Percentiles rank a stretch among this genome's conserved stretches.
Evolutionary conservation across 30 jellyfish, hydroid and myxozoan species (phyloP).

Genomic region (Hydractinia symbiolongicarpus): DNA sequence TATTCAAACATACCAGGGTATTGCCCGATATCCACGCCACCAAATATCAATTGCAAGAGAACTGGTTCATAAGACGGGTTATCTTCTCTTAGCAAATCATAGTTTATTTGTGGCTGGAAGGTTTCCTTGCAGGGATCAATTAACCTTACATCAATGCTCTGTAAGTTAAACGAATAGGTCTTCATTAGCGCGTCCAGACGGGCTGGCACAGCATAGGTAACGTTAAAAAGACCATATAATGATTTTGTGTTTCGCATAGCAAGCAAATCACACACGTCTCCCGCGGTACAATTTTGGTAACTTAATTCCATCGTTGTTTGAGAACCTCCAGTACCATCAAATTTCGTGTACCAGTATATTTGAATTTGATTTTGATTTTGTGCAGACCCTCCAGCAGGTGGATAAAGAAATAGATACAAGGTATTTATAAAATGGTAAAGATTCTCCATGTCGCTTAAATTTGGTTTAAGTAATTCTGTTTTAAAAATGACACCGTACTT

Average conservation of each 20-base stretch:
- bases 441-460: slow-evolving; percentile 27
- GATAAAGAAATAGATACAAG: background rate
- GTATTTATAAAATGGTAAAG: slow-evolving; percentile 1
- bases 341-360: background rate
- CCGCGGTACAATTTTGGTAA: slow-evolving; percentile 2
- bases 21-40: background rate
- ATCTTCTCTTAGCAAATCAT: background rate
- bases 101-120: background rate
- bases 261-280: background rate
- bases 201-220: background rate
- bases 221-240: slow-evolving; percentile 1
- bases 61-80: too few relatives aligned
- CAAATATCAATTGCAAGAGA: background rate
- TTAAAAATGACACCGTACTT: background rate
- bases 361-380: background rate
- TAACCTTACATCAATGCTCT: background rate
- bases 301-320: background rate
- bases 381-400: background rate
- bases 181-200: background rate
- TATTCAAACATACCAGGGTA: slow-evolving; percentile 12
- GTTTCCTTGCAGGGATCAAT: background rate
- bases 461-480: background rate
- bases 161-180: background rate
- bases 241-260: background rate
- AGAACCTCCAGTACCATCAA: background rate